phyloP scores from a whole-genome alignment of 2,797 vertebrate genomes.

The Pseudochaenichthys georgianus region DNA sequence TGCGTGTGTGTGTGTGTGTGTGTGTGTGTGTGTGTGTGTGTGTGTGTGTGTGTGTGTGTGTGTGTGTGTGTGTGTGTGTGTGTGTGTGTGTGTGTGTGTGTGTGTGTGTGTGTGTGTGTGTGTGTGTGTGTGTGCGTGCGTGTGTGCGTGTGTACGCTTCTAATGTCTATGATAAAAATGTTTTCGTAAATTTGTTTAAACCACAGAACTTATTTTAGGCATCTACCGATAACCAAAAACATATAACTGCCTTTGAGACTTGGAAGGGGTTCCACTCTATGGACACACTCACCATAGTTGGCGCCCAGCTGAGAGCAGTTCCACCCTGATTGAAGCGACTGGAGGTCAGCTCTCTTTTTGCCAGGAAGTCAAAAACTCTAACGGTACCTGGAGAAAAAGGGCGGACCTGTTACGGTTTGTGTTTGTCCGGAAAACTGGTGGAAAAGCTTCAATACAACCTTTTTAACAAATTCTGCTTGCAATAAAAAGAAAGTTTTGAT shows the following conservation, averaged over 20 bases:
- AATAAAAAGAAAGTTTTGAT: too few relatives aligned
- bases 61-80: slow-evolving; percentile 17
- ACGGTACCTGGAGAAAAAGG: slow-evolving; percentile 85
- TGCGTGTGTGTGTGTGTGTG: too few relatives aligned
- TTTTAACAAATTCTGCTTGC: too few relatives aligned
- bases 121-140: slow-evolving; percentile 2
- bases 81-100: background rate
- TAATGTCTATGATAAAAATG: too few relatives aligned
- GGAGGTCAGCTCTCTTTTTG: slow-evolving; percentile 82
- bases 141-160: too few relatives aligned
- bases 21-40: slow-evolving; percentile 4
- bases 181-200: too few relatives aligned
- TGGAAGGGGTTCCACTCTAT: too few relatives aligned
- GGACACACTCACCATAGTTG: slow-evolving; percentile 61
- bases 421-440: background rate
- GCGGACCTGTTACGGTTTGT: background rate
- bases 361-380: slow-evolving; percentile 91
- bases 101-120: too few relatives aligned
- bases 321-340: slow-evolving; percentile 91
- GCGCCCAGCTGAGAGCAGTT: slow-evolving; percentile 90
- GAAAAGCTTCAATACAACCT: too few relatives aligned
- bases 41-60: slow-evolving; percentile 16
- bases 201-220: too few relatives aligned
- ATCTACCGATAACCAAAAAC: too few relatives aligned
- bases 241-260: too few relatives aligned